phyloP scores from a whole-genome alignment of 1,140 invertebrate species.

The Tetramorium alpestre region DNA sequence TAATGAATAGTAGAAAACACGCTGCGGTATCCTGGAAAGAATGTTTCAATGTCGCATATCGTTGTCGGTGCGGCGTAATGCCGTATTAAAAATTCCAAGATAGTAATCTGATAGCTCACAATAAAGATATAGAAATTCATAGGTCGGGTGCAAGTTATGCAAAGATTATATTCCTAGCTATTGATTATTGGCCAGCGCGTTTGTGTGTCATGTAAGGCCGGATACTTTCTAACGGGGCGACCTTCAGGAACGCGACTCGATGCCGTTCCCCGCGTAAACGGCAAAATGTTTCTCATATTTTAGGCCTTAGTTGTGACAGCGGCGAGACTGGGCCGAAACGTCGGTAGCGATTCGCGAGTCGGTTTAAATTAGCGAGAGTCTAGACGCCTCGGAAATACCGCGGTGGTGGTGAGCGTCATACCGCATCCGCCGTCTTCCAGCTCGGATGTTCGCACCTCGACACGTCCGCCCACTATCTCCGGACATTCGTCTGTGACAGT shows the following conservation, averaged over 20 bases:
- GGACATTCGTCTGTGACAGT: slow-evolving; percentile 3
- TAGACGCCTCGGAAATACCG: slow-evolving; percentile 77
- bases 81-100: neutral
- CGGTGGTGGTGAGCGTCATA: slow-evolving; percentile 67
- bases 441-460: slow-evolving; percentile 68
- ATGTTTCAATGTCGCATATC: neutral
- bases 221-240: slow-evolving; percentile 47
- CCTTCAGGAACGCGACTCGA: slow-evolving; percentile 22
- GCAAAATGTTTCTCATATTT: slow-evolving; percentile 76
- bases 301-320: slow-evolving; percentile 73
- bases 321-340: slow-evolving; percentile 68
- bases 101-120: neutral
- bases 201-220: neutral
- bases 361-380: slow-evolving; percentile 81
- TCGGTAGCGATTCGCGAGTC: slow-evolving; percentile 72
- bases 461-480: slow-evolving; percentile 24
- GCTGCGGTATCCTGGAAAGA: neutral
- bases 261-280: neutral
- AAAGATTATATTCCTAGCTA: neutral
- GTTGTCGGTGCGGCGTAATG: neutral
- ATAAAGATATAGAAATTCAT: neutral
- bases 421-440: slow-evolving; percentile 28
- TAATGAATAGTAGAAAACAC: slow-evolving; percentile 15
- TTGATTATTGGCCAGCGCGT: slow-evolving; percentile 4
- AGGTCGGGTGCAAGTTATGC: neutral